phyloP scores from a whole-genome alignment of 2,888 invertebrate genomes.

The Alitta virens region DNA sequence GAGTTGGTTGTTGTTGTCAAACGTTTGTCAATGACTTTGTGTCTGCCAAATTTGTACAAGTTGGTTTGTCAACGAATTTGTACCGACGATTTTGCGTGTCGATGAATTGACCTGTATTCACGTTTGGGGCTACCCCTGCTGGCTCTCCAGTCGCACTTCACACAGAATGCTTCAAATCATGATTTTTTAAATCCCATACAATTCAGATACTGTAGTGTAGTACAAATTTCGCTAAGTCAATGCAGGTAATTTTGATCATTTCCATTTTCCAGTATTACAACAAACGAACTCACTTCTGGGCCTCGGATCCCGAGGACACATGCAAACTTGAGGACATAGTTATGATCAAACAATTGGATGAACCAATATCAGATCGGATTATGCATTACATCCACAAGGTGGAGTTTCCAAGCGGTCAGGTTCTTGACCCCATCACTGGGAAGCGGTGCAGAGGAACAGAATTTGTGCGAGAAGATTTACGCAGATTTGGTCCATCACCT shows the following conservation, averaged over 20 bases:
- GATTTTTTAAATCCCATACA: background rate
- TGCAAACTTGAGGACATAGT: slow-evolving; percentile 37
- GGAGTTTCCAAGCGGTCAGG: slow-evolving; percentile 38
- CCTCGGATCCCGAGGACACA: slow-evolving; percentile 22
- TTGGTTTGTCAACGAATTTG: too few relatives aligned
- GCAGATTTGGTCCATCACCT: background rate
- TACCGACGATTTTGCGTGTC: too few relatives aligned
- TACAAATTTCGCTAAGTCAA: too few relatives aligned
- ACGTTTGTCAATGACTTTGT: too few relatives aligned
- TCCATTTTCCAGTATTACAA: slow-evolving; percentile 41
- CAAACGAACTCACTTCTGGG: slow-evolving; percentile 33
- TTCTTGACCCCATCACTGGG: slow-evolving; percentile 47
- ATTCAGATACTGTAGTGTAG: too few relatives aligned
- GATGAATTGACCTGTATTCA: too few relatives aligned
- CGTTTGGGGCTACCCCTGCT: too few relatives aligned
- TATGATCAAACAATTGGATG: slow-evolving; percentile 30
- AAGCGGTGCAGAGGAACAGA: slow-evolving; percentile 37
- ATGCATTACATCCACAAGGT: slow-evolving; percentile 34
- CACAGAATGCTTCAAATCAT: background rate
- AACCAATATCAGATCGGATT: slow-evolving; percentile 29
- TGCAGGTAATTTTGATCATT: too few relatives aligned
- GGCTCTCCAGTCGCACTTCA: background rate
- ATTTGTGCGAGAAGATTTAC: slow-evolving; percentile 36
- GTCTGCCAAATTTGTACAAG: too few relatives aligned
- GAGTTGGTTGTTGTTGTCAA: too few relatives aligned